Conservation (phyloP, 30 jellyfish, hydroid and myxozoan genomes). For the Mastigias papua region DNA sequence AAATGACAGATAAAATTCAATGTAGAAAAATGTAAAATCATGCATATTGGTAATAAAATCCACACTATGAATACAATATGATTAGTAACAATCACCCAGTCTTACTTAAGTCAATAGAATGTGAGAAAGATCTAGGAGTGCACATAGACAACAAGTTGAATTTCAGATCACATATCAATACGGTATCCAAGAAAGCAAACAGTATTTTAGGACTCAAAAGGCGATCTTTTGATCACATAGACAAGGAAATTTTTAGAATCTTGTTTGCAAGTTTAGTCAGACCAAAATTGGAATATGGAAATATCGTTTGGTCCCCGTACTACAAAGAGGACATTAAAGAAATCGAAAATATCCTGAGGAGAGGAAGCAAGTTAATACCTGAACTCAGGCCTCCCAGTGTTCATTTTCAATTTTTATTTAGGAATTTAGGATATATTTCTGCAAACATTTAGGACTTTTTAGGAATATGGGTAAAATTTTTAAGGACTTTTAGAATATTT, state of each 20-base stretch:
- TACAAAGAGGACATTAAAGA: conserved; percentile 39
- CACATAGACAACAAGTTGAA: conserved; percentile 26
- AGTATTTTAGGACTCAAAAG: conserved; percentile 38
- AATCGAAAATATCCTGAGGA: conserved; percentile 59
- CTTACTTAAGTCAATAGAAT: conserved; percentile 8
- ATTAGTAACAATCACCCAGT: conserved; percentile 18
- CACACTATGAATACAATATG: conserved; percentile 14
- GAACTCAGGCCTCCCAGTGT: too few species aligned
- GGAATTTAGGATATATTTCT: too few species aligned
- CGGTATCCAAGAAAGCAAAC: conserved; percentile 37
- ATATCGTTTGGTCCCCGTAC: conserved; percentile 47
- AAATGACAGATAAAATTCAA: conserved; percentile 28
- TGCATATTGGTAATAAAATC: conserved; percentile 39
- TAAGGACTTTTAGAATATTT: too few species aligned
- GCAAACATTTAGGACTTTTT: too few species aligned
- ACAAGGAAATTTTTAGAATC: conserved; percentile 26
- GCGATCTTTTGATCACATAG: conserved; percentile 42
- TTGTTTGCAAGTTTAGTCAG: conserved; percentile 44
- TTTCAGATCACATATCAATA: conserved; percentile 21
- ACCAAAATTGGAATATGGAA: conserved; percentile 52
- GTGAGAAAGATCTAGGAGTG: conserved; percentile 60
- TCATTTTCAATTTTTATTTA: too few species aligned
- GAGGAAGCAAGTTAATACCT: conserved; percentile 45
- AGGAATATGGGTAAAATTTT: too few species aligned
- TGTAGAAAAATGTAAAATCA: conserved; percentile 17